Base-by-base conservation (phyloP, 1,140 invertebrate species). In the Polyergus mexicanus region DNA sequence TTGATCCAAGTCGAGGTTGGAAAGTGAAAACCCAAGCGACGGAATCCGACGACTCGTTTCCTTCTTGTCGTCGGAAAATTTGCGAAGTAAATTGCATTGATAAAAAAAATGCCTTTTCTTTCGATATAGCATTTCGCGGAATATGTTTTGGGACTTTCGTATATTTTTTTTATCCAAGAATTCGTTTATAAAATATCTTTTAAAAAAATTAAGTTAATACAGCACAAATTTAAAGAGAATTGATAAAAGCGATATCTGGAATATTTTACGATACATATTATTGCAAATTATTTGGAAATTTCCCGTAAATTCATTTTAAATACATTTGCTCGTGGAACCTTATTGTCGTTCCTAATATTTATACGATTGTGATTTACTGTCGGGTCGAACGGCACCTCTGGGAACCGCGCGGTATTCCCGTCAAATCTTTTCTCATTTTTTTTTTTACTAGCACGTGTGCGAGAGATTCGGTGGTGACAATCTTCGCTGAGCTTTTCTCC, bases 401-500 rank as follows among this genome's bases (percentile, higher is more conserved):
- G 32, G 32, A 65, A 54, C 19, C 35, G 22, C 35, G 38, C 5
- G 28, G 8, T 19, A 51, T 28, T 13, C 19, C 13, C 8, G 25
- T 81, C 66, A 72, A 81, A 60, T 35, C 13, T 44, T 60, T 66
- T 80, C 69, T 80, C 19, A 3, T 58, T 60, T n/a, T 4, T 19
- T 41, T 41, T 72, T 41, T 41, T 72, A 32, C n/a, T 25, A 60
- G 13, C 0, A 56, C 22, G 32, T 22, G 5, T 32, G 10, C 56
- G 38, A 44, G 38, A 78, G 3, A 80, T 78, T 85, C 54, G 54
- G 47, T 51, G 75, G n/a, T n/a, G 54, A 41, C 22, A 74, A 28
- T 25, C 56, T 41, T 76, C n/a, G 51, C 4, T 38, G 16, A 44
- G 38, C 56, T 71, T 51, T 51, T 77, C 32, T 47, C 25, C n/a